These are phyloP conservation scores for Limnephilus rhombicus DNA, from an alignment of 2,888 invertebrate species.

Conservation along the genomic window DNA sequence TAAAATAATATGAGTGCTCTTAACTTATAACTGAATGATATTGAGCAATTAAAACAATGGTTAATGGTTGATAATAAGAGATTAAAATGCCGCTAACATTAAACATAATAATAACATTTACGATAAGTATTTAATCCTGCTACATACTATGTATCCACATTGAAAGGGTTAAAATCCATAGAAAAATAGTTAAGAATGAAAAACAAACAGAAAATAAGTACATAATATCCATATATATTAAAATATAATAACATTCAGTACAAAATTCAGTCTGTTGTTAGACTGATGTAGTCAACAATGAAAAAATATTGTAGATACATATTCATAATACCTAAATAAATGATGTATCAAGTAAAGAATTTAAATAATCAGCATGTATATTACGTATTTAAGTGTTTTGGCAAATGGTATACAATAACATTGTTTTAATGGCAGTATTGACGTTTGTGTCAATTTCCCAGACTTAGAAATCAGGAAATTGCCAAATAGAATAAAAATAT, in stretches of 20 bases:
- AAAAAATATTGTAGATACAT: neutral
- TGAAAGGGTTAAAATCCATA: neutral
- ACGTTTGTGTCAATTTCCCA: neutral
- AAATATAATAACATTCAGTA: neutral
- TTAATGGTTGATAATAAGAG: neutral
- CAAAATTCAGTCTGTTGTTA: neutral
- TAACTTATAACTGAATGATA: neutral
- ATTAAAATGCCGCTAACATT: neutral
- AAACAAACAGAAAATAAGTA: neutral
- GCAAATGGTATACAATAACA: neutral
- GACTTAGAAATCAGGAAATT: neutral
- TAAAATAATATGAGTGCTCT: neutral
- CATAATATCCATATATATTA: neutral
- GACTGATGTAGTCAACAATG: neutral
- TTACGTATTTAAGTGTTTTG: neutral
- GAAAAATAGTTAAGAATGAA: neutral
- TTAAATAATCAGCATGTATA: too few species aligned
- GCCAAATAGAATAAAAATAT: neutral
- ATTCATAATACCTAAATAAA: neutral
- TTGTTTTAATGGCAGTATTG: neutral
- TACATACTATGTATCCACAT: neutral
- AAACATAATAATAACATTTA: neutral
- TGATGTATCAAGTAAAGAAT: neutral
- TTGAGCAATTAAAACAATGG: neutral
- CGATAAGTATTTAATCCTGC: neutral